These are phyloP conservation scores for Corythornis cristatus DNA, from an alignment of 2,113 vertebrate species.

Conservation along the genomic window DNA sequence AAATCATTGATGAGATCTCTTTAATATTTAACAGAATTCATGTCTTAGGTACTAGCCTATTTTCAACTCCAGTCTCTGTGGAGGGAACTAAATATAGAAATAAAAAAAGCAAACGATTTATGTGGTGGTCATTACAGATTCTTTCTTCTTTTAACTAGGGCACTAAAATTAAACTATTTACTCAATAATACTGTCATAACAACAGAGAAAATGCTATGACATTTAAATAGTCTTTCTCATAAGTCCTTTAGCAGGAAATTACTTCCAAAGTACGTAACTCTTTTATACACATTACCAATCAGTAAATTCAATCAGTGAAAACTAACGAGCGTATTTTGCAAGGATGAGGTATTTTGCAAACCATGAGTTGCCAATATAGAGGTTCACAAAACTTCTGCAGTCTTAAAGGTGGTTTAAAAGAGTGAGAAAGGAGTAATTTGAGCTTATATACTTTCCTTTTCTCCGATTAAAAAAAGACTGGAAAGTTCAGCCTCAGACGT, in stretches of 20 bases:
- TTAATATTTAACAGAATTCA: slow-evolving; percentile 83
- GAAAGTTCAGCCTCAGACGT: slow-evolving; percentile 60
- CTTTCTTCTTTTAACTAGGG: slow-evolving; percentile 62
- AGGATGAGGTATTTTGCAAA: slow-evolving; percentile 40
- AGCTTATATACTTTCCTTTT: slow-evolving; percentile 32
- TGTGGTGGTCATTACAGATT: slow-evolving; percentile 67
- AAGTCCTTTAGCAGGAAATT: slow-evolving; percentile 66
- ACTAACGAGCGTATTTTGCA: slow-evolving; percentile 55
- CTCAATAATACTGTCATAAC: slow-evolving; percentile 73
- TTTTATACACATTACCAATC: slow-evolving; percentile 74
- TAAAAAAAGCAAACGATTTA: slow-evolving; percentile 68
- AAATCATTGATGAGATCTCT: slow-evolving; percentile 82
- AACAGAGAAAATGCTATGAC: slow-evolving; percentile 55
- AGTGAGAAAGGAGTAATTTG: slow-evolving; percentile 19
- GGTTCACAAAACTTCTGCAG: slow-evolving; percentile 33
- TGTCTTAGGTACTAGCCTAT: slow-evolving; percentile 74
- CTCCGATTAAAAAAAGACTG: slow-evolving; percentile 24
- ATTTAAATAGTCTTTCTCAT: slow-evolving; percentile 73
- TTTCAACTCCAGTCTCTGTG: slow-evolving; percentile 67
- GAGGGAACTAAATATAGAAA: slow-evolving; percentile 73
- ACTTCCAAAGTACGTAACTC: slow-evolving; percentile 66
- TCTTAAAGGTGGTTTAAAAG: slow-evolving; percentile 33
- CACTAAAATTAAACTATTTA: slow-evolving; percentile 78
- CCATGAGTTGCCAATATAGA: slow-evolving; percentile 58
- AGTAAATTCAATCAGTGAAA: slow-evolving; percentile 71